Percentiles rank a stretch among this genome's conserved stretches.
phyloP scores from a whole-genome alignment of 2,888 invertebrate genomes.

The Thumatha senex region DNA sequence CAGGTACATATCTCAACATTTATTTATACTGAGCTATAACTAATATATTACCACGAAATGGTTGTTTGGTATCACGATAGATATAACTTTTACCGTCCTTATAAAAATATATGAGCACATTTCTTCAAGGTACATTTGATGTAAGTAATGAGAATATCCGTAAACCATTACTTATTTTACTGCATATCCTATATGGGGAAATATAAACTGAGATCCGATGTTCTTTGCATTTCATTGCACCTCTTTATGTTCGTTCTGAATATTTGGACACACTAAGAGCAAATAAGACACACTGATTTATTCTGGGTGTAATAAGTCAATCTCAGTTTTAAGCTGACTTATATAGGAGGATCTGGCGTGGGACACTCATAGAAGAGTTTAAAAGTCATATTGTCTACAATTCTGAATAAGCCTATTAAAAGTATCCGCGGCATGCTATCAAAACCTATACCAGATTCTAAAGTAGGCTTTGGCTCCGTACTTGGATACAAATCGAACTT shows the following conservation, averaged over 20 bases:
- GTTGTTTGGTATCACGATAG: constrained; percentile 3
- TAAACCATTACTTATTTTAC: constrained; percentile 48
- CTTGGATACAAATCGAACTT: no score
- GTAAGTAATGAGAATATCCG: constrained; percentile 43
- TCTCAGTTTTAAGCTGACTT: no score
- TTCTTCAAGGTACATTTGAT: constrained; percentile 18
- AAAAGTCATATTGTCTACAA: no score
- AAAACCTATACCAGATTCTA: no score
- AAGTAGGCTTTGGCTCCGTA: no score
- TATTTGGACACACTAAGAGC: constrained; percentile 62
- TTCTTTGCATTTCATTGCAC: constrained; percentile 52
- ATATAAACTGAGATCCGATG: constrained; percentile 45
- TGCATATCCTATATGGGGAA: constrained; percentile 48
- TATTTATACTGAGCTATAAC: no score
- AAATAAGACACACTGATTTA: constrained; percentile 46
- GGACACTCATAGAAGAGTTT: no score
- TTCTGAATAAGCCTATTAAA: no score
- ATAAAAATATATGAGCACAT: constrained; percentile 16
- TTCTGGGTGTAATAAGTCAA: constrained; percentile 33
- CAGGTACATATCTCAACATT: no score
- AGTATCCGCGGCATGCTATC: no score
- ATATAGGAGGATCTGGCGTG: no score
- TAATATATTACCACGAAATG: not conserved
- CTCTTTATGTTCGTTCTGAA: constrained; percentile 57
- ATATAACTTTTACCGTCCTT: constrained; percentile 8